Evolutionary conservation across 2,113 vertebrate species (phyloP), one percentile per base, ranked within the genome.

Genomic region (Phoxinus phoxinus): DNA sequence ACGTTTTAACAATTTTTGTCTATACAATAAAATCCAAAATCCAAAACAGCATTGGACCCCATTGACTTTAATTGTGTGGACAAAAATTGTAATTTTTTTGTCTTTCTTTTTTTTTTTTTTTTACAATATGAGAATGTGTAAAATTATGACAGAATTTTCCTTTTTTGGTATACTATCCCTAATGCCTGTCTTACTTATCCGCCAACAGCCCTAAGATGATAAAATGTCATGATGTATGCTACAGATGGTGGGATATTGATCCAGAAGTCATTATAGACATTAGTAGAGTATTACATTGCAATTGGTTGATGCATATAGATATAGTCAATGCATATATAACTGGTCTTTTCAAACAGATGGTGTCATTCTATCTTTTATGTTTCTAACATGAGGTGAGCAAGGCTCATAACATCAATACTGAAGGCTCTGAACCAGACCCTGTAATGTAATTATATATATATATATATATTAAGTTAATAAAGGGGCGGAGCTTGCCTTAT

Each of bases 251-350:
- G 4, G 2, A 35, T 58, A 78, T 78, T 78, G 76, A 59, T 37
- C 30, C 76, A 15, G 11, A 59, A 35, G 11, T 78, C 48, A 58
- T 78, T 78, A 78, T 35, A 21, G 30, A n/a, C 53, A 59, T 78
- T 78, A 78, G 32, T 35, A n/a, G 51, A 78, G 46, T n/a, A 78
- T 78, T 78, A 37, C 19, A 78, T 78, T 56, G 48, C 75, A 78
- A 7, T 37, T 59, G 30, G 30, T 56, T 37, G 53, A 53, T 3
- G 2, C 71, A 25, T 44, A 46, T 21, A 56, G 19, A 21, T 56
- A 11, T 44, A 76, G 17, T 76, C 30, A 76, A 76, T 30, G 73
- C 73, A 76, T 76, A 30, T 11, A 53, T 21, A 51, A 15, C 13
- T 46, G 27, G 8, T 75, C 46, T 76, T 53, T 32, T 48, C n/a